phyloP scores from a whole-genome alignment of 2,797 vertebrate species.

The Urosaurus nigricauda region DNA sequence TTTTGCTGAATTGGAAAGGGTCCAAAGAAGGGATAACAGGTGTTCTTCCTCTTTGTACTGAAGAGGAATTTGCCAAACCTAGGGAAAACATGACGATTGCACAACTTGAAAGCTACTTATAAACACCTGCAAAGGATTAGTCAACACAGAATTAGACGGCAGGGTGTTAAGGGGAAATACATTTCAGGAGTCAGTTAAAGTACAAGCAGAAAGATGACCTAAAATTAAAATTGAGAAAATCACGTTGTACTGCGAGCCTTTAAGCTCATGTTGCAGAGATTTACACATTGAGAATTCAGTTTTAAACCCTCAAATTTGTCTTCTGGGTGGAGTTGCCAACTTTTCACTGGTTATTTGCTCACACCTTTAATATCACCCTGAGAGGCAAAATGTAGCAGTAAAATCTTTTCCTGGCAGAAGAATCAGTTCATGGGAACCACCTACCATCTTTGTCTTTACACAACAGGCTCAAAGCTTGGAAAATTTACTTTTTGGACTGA shows the following conservation, averaged over 20 bases:
- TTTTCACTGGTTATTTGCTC: background rate
- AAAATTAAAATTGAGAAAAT: constrained; percentile 50
- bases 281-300: background rate
- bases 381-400: background rate
- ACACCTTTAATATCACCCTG: background rate
- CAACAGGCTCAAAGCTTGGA: too few relatives aligned
- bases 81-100: constrained; percentile 58
- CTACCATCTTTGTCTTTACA: too few relatives aligned
- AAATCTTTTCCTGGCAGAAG: background rate
- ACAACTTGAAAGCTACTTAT: constrained; percentile 69
- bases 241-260: background rate
- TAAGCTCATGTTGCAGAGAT: background rate
- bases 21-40: constrained; percentile 61
- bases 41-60: constrained; percentile 54
- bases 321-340: background rate
- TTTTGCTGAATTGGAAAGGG: constrained; percentile 63
- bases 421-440: background rate
- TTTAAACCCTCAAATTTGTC: background rate
- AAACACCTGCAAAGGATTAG: constrained; percentile 73
- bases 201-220: constrained; percentile 62
- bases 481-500: too few relatives aligned
- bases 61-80: constrained; percentile 64
- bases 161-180: constrained; percentile 49
- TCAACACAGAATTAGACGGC: constrained; percentile 31
- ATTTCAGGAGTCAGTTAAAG: constrained; percentile 62